These are phyloP conservation scores for Phalacrocorax aristotelis DNA, from an alignment of 2,113 vertebrate genomes.

Conservation along the genomic window DNA sequence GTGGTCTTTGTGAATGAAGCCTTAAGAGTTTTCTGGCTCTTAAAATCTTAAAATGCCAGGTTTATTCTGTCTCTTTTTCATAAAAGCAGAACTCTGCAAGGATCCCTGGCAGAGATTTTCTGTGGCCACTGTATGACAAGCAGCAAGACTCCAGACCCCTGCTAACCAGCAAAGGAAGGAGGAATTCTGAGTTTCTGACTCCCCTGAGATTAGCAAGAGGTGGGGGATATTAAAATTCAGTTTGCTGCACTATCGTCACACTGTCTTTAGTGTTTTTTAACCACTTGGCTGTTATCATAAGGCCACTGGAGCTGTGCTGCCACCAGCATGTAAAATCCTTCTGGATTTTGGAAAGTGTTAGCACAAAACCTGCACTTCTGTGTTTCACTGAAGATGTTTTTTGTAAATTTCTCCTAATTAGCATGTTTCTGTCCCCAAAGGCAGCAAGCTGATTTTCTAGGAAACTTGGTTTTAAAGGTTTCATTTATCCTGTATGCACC, in stretches of 20 bases:
- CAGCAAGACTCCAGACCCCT: background rate
- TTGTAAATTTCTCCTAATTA: slow-evolving; percentile 38
- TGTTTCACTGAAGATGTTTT: slow-evolving; percentile 25
- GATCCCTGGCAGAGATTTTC: background rate
- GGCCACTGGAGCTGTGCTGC: background rate
- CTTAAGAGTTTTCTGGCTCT: slow-evolving; percentile 52
- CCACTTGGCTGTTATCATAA: background rate
- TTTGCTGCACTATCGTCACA: background rate
- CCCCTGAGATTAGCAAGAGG: background rate
- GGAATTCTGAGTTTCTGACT: slow-evolving; percentile 26
- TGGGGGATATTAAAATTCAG: background rate
- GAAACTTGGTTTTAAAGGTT: slow-evolving; percentile 58
- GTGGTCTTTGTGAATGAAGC: slow-evolving; percentile 55
- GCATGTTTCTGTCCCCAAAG: slow-evolving; percentile 26
- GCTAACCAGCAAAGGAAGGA: background rate
- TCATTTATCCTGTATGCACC: slow-evolving; percentile 36
- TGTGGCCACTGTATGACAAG: background rate
- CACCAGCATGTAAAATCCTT: background rate
- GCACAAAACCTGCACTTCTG: background rate
- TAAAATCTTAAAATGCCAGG: slow-evolving; percentile 63
- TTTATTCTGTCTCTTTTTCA: background rate
- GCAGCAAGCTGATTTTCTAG: slow-evolving; percentile 38
- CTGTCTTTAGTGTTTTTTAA: background rate
- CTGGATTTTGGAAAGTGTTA: background rate
- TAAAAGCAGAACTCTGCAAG: background rate